Base-by-base conservation (phyloP, 2,113 vertebrate species). In the Rhipidura dahli region DNA sequence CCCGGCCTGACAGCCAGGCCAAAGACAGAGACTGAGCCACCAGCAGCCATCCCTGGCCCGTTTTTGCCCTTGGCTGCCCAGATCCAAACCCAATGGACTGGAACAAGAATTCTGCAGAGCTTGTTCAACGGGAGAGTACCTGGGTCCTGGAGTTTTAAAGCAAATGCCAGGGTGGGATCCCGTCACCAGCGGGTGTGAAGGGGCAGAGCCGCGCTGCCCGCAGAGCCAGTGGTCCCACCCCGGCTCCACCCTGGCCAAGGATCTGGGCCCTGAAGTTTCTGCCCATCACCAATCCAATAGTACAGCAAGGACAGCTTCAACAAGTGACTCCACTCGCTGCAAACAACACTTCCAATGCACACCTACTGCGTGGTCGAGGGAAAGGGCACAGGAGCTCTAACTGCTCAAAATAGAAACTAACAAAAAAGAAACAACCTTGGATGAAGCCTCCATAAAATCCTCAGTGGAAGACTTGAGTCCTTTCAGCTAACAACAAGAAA, bases 381-480 rank as follows among this genome's bases (percentile, higher is more conserved):
- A 97, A 97, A 98, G 97, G 96, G 96, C 97, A 95, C 94, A 57
- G 97, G 96, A 97, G 96, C 96, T 94, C 65, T 93, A 94, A 97
- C 97, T 86, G 95, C 95, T 94, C 94, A 77, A 94, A 96, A 77
- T 1, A 95, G 91, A 94, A 95, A 78, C 24, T 80, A 96, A 97
- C 92, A 35, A 96, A 71, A 82, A 87, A 96, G 89, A 86, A 94
- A 94, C 83, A 94, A 95, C 93, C 91, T 96, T 71, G 97, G 97
- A 95, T 96, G 93, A 98, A 97, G 97, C 97, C 97, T 98, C 97
- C 96, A 87, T 96, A 98, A 96, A 96, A 97, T 98, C 96, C 97
- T 97, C 97, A 97, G 93, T 98, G 98, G 98, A 99, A 98, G 98
- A 98, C 98, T 98, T 95, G 95, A 98, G 97, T 98, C 98, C 96